A percentile compares a stretch with the other conserved stretches of the same genome.
phyloP scores from a whole-genome alignment of 2,113 vertebrate genomes.

The Platysteira castanea region DNA sequence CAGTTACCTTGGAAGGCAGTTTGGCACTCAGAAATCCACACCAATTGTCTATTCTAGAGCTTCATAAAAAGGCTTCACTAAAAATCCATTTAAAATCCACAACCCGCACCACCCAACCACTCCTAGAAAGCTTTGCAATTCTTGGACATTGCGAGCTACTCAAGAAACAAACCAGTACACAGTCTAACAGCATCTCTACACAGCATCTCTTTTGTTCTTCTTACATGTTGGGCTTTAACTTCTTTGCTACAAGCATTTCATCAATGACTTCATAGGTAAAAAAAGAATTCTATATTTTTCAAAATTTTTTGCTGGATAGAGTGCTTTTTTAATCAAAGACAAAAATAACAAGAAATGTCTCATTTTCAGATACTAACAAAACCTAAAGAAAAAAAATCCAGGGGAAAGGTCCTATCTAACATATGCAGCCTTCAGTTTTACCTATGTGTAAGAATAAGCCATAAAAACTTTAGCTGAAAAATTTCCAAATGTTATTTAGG shows the following conservation, averaged over 20 bases:
- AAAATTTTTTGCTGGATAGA: not conserved
- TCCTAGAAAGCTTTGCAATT: not conserved
- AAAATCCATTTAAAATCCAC: not conserved
- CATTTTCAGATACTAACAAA: not conserved
- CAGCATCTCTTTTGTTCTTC: not conserved
- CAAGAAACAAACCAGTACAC: not conserved
- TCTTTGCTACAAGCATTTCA: not conserved
- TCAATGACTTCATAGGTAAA: not conserved
- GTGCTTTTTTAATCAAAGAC: not conserved
- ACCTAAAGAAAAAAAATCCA: not conserved
- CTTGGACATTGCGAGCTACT: accelerated
- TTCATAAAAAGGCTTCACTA: not conserved
- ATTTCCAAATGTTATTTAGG: not conserved
- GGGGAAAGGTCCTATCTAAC: not conserved
- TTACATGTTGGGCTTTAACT: not conserved
- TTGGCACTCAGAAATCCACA: not conserved
- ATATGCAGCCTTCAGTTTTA: not conserved
- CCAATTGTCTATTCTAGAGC: not conserved
- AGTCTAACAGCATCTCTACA: too few species aligned
- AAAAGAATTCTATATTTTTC: not conserved
- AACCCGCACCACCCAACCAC: not conserved
- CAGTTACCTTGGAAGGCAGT: not conserved
- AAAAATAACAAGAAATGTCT: not conserved
- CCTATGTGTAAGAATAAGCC: not conserved
- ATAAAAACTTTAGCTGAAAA: not conserved